phyloP scores from a whole-genome alignment of 2,797 vertebrate species.

The Oreochromis grahami region DNA sequence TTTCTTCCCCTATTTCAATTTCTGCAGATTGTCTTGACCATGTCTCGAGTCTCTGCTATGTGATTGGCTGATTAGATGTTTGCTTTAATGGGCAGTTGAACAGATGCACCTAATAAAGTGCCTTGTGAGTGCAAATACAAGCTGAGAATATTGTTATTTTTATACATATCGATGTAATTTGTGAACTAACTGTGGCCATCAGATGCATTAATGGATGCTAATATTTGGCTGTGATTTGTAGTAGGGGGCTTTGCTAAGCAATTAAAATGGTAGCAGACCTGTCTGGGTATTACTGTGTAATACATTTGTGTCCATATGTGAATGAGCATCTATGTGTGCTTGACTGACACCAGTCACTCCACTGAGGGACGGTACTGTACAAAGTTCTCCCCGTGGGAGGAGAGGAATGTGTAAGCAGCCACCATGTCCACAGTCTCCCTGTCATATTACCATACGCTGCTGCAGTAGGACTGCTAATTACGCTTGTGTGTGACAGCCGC shows the following conservation, averaged over 20 bases:
- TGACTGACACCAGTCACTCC: constrained; percentile 25
- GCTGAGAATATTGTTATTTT: background rate
- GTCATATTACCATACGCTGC: constrained; percentile 72
- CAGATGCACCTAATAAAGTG: background rate
- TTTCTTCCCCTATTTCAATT: background rate
- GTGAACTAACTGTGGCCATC: background rate
- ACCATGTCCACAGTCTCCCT: constrained; percentile 56
- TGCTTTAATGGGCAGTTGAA: background rate
- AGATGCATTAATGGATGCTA: background rate
- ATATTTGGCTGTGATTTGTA: background rate
- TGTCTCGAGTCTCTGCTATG: background rate
- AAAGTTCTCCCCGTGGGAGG: constrained; percentile 13
- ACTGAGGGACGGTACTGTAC: background rate
- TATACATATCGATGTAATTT: background rate
- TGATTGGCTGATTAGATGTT: background rate
- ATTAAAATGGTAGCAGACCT: background rate
- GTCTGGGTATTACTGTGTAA: background rate
- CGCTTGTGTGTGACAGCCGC: constrained; percentile 59
- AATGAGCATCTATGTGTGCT: background rate
- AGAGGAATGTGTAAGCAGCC: constrained; percentile 46
- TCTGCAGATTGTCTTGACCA: background rate
- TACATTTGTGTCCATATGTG: background rate
- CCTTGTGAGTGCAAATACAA: background rate
- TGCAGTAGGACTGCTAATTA: constrained; percentile 66
- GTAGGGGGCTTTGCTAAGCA: background rate